Base-by-base conservation (phyloP, 2,888 invertebrate species). In the Coenonympha arcania region DNA sequence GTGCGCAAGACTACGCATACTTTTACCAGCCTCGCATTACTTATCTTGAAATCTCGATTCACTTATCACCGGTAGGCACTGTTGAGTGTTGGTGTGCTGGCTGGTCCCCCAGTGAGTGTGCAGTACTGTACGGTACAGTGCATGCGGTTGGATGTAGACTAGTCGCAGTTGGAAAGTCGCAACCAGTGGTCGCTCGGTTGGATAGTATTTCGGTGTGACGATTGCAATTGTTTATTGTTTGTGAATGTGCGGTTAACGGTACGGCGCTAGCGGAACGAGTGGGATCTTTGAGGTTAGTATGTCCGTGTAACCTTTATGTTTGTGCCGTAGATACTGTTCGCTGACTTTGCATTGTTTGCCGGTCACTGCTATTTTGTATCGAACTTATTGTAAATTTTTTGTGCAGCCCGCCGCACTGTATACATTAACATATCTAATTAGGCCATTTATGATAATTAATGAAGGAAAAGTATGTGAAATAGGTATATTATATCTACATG, bases 31-130 rank as follows among this genome's bases (percentile, higher is more conserved):
- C 73, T 74, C 69, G 72, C 73, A 76, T 69, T 81, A n/a, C n/a
- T n/a, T n/a, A 83, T 83, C 82, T 83, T 65, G 81, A 78, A n/a
- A 83, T 83, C 82, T 83, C 65, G 81, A 78, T 73, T 76, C 71
- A 75, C 66, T 80, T 81, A 82, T 82, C 82, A 78, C 64, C 64
- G 24, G 34, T n/a, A n/a, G 34, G 3, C 18, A 6, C 13, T 13
- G 30, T 30, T 13, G 30, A 13, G 4, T 19, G 34, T 18, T 19
- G 9, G 34, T 34, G n/a, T 9, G 9, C 24, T 9, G 24, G 24
- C n/a, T n/a, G 26, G 65, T 65, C 68, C 64, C 66, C 66, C 67
- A 60, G 57, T 58, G 47, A 45, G 45, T 50, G 44, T 22, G 45
- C 43, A 36, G 30, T 22, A 19, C n/a, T 58, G 55, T 57, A 54